Evolutionary conservation across 1,140 invertebrate genomes (phyloP).

Genomic region (Polypedilum pembai): DNA sequence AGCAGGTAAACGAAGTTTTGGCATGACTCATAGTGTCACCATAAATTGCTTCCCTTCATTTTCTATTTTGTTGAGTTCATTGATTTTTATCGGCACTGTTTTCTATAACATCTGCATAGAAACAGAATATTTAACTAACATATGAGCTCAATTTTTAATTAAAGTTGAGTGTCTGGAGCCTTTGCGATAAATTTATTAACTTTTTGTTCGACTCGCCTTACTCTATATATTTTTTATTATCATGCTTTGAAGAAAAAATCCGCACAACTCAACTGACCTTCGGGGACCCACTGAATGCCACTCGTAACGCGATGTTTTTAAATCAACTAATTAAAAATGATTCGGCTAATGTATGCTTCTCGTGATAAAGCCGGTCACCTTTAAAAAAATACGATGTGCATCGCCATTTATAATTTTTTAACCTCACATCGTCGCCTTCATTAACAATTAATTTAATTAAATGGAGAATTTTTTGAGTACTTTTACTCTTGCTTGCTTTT

Average conservation of each 20-base stretch:
- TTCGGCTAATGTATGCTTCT: slow-evolving; percentile 12
- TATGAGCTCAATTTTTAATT: neutral
- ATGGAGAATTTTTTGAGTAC: neutral
- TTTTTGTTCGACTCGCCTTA: neutral
- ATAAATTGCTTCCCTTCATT: neutral
- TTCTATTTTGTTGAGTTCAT: neutral
- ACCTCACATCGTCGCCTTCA: neutral
- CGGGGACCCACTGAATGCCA: neutral
- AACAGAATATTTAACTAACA: neutral
- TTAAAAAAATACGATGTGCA: neutral
- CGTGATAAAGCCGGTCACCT: slow-evolving; percentile 13
- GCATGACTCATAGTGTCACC: slow-evolving; percentile 9
- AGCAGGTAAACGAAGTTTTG: neutral
- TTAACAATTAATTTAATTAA: slow-evolving; percentile 9
- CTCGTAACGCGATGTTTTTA: neutral
- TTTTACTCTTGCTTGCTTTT: neutral
- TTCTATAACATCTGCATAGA: neutral
- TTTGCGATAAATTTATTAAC: neutral
- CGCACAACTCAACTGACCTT: neutral
- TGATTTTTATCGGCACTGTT: neutral
- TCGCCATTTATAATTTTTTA: neutral
- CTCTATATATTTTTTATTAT: slow-evolving; percentile 20
- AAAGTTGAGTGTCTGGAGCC: slow-evolving; percentile 4
- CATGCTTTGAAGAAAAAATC: neutral
- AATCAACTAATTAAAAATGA: neutral